Conservation (phyloP, 2,113 vertebrate species). For the Eudyptes chrysolophus region DNA sequence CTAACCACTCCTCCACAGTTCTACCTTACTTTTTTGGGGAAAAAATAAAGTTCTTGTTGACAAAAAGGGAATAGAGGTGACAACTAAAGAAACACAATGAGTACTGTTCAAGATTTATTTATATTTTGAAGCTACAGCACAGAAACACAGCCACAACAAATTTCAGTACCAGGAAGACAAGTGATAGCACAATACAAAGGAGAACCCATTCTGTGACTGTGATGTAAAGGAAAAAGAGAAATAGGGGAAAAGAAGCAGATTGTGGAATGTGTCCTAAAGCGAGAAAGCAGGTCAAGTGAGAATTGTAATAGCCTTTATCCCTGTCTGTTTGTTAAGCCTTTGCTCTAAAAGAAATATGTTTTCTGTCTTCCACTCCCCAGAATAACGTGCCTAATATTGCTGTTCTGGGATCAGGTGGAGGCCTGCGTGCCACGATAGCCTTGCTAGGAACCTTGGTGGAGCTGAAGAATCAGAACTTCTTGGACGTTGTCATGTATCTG, state of each 20-base stretch:
- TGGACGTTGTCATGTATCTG: slow-evolving; percentile 44
- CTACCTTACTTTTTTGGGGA: background rate
- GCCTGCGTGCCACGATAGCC: slow-evolving; percentile 63
- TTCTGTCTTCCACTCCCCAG: background rate
- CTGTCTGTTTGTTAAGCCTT: background rate
- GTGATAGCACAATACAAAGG: background rate
- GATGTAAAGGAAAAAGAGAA: background rate
- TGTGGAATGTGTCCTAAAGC: background rate
- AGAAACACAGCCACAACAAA: background rate
- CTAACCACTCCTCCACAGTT: too few species aligned
- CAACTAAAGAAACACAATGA: background rate
- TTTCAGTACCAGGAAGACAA: background rate
- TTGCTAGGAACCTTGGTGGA: slow-evolving; percentile 63
- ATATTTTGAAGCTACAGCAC: background rate
- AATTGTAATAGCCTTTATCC: background rate
- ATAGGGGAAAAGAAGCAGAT: background rate
- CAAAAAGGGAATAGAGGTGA: background rate
- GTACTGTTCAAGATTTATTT: background rate
- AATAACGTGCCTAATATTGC: slow-evolving; percentile 52
- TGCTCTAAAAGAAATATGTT: background rate
- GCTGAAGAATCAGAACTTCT: slow-evolving; percentile 46
- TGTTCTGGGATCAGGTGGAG: slow-evolving; percentile 68
- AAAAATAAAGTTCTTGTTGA: background rate
- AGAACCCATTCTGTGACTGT: background rate
- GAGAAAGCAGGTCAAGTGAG: background rate